A percentile compares a stretch with the other conserved stretches of the same genome.
phyloP scores from a whole-genome alignment of 1,140 invertebrate species.

The Yoshiicerus persimilis region DNA sequence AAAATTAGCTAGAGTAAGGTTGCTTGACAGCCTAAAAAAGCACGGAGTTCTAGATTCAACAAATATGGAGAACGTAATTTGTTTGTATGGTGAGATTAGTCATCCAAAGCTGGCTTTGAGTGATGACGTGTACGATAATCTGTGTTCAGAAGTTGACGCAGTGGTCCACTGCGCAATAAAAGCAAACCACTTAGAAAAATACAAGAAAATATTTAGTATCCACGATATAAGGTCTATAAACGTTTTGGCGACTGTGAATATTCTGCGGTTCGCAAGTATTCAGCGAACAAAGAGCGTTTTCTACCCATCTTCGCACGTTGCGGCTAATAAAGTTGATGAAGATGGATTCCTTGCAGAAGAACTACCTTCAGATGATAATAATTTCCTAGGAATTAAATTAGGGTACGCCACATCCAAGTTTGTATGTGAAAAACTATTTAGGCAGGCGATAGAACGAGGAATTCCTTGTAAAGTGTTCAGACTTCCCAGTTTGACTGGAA shows the following conservation, averaged over 20 bases:
- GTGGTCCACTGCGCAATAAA: neutral
- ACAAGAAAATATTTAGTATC: neutral
- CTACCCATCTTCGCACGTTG: neutral
- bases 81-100: neutral
- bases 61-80: neutral
- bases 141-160: neutral
- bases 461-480: neutral
- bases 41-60: neutral
- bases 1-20: neutral
- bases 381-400: neutral
- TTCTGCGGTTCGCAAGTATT: neutral
- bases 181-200: neutral
- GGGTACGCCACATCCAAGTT: neutral
- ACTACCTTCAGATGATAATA: neutral
- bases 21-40: neutral
- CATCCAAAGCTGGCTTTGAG: neutral
- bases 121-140: neutral
- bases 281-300: neutral
- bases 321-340: neutral
- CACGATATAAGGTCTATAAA: neutral
- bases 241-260: neutral
- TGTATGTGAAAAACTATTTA: neutral
- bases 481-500: neutral
- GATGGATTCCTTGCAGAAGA: neutral
- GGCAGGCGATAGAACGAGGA: neutral